A percentile compares a stretch with the other conserved stretches of the same genome.
Evolutionary conservation across 2,113 vertebrate species (phyloP).

Genomic region (Spheniscus mendiculus): DNA sequence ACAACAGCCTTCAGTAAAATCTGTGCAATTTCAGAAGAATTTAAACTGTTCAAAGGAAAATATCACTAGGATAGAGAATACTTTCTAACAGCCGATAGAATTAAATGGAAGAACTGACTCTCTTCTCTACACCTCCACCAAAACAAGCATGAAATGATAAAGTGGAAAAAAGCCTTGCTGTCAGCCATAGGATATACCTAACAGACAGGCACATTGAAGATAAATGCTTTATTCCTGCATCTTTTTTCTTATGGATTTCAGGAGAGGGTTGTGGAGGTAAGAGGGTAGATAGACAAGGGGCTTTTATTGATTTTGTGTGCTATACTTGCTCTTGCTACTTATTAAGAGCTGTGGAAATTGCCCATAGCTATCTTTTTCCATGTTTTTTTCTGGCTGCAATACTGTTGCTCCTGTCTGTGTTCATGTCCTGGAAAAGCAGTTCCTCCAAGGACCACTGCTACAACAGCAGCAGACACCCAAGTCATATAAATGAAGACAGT

Average conservation of each 20-base stretch:
- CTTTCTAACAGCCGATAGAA: background rate
- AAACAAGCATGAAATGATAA: constrained; percentile 2
- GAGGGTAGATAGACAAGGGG: background rate
- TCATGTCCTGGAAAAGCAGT: constrained; percentile 11
- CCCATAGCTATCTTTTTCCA: constrained; percentile 5
- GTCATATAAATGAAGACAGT: constrained; percentile 11
- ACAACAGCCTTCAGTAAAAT: background rate
- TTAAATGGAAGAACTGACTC: background rate
- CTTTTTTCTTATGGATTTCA: background rate
- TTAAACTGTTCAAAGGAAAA: background rate
- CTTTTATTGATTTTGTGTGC: constrained; percentile 39
- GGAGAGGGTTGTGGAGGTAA: background rate
- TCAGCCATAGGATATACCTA: background rate
- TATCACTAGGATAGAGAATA: background rate
- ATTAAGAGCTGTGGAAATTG: constrained; percentile 39
- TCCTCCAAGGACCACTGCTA: constrained; percentile 13
- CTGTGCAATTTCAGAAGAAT: background rate
- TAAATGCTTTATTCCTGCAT: background rate
- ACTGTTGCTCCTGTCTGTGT: background rate
- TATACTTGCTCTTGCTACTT: background rate
- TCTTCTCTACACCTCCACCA: background rate
- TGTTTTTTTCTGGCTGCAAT: constrained; percentile 7
- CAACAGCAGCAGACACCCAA: background rate
- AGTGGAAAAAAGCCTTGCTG: background rate
- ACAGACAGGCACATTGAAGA: background rate